Conservation (phyloP, 2,113 vertebrate species). For the Halcyon senegalensis region DNA sequence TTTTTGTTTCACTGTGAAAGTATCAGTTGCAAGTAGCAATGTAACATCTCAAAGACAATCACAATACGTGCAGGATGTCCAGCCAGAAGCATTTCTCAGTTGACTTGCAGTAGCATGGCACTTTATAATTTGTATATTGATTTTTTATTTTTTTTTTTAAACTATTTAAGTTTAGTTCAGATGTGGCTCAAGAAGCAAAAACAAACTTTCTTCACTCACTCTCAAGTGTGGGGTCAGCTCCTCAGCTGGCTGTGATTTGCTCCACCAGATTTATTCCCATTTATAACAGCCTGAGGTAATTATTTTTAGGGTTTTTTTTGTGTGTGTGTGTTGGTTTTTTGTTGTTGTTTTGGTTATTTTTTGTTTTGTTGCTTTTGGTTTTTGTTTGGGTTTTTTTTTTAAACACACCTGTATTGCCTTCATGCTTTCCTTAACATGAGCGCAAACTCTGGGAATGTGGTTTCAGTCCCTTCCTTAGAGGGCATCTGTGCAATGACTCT, state of each 20-base stretch:
- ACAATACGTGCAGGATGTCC: slow-evolving; percentile 78
- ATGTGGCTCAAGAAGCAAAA: slow-evolving; percentile 64
- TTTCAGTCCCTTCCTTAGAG: not conserved
- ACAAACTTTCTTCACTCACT: slow-evolving; percentile 15
- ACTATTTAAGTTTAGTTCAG: not conserved
- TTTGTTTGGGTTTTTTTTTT: not conserved
- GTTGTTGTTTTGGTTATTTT: no score
- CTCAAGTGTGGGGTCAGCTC: not conserved
- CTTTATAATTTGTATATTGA: slow-evolving; percentile 54
- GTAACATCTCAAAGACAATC: slow-evolving; percentile 77
- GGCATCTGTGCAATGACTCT: not conserved
- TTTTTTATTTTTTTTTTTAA: not conserved
- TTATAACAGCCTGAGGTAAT: not conserved
- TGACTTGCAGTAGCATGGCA: slow-evolving; percentile 73
- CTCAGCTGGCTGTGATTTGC: not conserved
- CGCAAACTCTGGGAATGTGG: not conserved
- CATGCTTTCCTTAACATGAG: not conserved
- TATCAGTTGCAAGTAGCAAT: slow-evolving; percentile 67
- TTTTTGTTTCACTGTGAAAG: slow-evolving; percentile 30
- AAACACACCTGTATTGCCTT: not conserved
- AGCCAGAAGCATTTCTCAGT: slow-evolving; percentile 78
- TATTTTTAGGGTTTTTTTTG: no score
- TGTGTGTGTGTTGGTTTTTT: no score
- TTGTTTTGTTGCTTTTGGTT: no score
- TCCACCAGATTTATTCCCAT: not conserved